Evolutionary conservation across 2,888 invertebrate genomes (phyloP), one percentile per base, ranked within the genome.

Genomic region (Apodemia hepburni): DNA sequence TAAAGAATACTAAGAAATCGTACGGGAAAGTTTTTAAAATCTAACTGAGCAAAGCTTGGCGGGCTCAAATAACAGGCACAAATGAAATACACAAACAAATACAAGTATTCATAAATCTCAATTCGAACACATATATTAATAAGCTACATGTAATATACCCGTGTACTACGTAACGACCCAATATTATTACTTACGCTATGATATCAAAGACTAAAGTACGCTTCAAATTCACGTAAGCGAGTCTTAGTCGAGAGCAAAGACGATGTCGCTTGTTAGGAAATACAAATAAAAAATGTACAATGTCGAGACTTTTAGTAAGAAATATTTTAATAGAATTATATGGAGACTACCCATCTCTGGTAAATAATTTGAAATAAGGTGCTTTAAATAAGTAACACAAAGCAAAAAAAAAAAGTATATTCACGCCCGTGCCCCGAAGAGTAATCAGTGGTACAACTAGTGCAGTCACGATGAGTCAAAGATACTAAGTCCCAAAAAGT

Each of bases 201-300:
- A 63, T 54, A 38, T 63, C 51, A 63, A 63, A 63, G 62, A 59
- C 59, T 63, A 63, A 57, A 57, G 62, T 58, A 59, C 62, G 47
- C 61, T 61, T 35, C 18, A n/a, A 35, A 58, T 58, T 62, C 62
- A 62, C 47, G 62, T 62, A 58, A 62, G 62, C 62, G 62, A 49
- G 58, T 47, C 42, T 60, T 47, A 58, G n/a, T n/a, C n/a, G 45
- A 62, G 61, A 42, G 61, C n/a, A 29, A 62, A 62, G 62, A 62
- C 58, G 62, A 58, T 49, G 62, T 59, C 47, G 49, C 58, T 49
- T 49, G 47, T 45, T 58, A 58, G 38, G 54, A 62, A 47, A 57
- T 27, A 57, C 12, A 57, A 57, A 57, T 57, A 57, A 27, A 57
- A 54, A 57, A 15, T 29, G n/a, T 57, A 57, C 57, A 57, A 29